phyloP scores from a whole-genome alignment of 1,140 invertebrate species.

The Olivierus martensii region DNA sequence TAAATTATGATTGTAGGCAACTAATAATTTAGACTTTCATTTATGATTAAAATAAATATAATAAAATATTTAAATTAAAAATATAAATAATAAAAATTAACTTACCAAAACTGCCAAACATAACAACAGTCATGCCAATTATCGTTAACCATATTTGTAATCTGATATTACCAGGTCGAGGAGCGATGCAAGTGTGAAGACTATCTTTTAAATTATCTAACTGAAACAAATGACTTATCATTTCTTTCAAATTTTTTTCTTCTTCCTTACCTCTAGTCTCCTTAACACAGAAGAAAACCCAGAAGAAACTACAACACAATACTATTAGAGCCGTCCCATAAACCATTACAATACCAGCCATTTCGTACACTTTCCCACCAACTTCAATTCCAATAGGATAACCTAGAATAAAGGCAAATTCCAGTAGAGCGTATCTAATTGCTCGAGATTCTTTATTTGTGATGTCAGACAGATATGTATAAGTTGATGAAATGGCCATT shows the following conservation, averaged over 20 bases:
- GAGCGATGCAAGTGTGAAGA: conserved; percentile 3
- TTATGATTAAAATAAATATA: no score
- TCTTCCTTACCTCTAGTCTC: conserved; percentile 2
- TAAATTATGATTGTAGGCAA: no score
- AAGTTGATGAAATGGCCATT: conserved; percentile 6
- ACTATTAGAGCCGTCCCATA: not conserved
- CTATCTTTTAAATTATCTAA: conserved; percentile 9
- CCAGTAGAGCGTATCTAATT: conserved; percentile 4
- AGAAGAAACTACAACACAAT: not conserved
- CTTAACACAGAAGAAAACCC: conserved; percentile 4
- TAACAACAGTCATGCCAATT: not conserved
- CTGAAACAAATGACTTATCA: conserved; percentile 3
- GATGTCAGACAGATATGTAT: conserved; percentile 12
- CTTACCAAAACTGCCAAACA: conserved; percentile 9
- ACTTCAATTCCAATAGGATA: conserved; percentile 3
- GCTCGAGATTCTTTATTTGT: conserved; percentile 7
- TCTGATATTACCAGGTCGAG: conserved; percentile 6
- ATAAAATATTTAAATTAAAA: no score
- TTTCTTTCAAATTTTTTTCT: conserved; percentile 1
- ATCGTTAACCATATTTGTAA: conserved; percentile 9
- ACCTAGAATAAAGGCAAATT: conserved; percentile 9
- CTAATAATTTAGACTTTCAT: no score
- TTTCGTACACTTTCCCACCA: conserved; percentile 3
- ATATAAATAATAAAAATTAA: not conserved
- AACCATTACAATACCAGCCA: conserved; percentile 1